A percentile compares a stretch with the other conserved stretches of the same genome.
Evolutionary conservation across 2,888 invertebrate species (phyloP).

Genomic region (Ornithoptera alexandrae): DNA sequence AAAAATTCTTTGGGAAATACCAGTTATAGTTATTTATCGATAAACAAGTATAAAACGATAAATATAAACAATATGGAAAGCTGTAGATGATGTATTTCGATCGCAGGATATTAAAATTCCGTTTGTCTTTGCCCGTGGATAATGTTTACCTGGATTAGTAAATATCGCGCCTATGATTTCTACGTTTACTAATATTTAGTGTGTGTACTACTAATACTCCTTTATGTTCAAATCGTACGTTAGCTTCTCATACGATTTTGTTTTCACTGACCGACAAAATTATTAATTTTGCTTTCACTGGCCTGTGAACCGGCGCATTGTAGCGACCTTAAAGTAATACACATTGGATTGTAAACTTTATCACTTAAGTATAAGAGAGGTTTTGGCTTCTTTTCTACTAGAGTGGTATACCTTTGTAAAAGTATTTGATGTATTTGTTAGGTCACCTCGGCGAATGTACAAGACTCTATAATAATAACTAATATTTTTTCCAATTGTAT

Average conservation of each 20-base stretch:
- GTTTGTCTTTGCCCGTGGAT: no score
- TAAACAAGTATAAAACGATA: no score
- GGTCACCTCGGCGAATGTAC: constrained; percentile 22
- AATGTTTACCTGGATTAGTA: no score
- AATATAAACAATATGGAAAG: no score
- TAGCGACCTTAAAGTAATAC: constrained; percentile 14
- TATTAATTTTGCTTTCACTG: constrained; percentile 35
- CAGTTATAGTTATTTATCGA: no score
- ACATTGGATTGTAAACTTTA: constrained; percentile 2
- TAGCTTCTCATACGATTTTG: constrained; percentile 29
- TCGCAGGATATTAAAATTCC: no score
- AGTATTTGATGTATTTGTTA: constrained; percentile 15
- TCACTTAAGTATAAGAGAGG: neutral
- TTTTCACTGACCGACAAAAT: constrained; percentile 35
- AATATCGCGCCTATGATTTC: no score
- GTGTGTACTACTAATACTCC: neutral
- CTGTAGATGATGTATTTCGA: no score
- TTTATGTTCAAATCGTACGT: constrained; percentile 11
- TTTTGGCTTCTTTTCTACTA: neutral
- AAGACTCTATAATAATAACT: neutral
- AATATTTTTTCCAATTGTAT: no score
- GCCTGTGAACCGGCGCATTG: constrained; percentile 32
- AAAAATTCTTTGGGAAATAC: no score
- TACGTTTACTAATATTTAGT: neutral
- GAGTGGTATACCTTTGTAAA: neutral